Base-by-base conservation (phyloP, 1,140 invertebrate species). In the Littorina saxatilis region DNA sequence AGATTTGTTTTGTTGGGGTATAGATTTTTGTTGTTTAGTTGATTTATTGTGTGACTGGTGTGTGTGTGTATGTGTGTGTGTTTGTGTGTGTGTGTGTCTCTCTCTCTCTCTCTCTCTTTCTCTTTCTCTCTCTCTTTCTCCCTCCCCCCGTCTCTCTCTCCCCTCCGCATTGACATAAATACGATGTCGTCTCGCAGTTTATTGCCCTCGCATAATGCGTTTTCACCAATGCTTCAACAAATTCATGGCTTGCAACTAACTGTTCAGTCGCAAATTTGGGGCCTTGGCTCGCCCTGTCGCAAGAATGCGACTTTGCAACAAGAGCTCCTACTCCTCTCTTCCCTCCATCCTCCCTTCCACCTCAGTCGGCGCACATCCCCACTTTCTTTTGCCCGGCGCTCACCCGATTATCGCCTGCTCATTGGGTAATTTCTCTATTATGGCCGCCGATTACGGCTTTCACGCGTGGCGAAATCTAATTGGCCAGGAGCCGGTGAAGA, bases 341-440 rank as follows among this genome's bases (percentile, higher is more conserved):
- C n/a, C 61, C 11, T 0, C 15, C 3, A 66, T 20, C 61, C n/a
- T n/a, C 3, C n/a, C 13, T n/a, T 68, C 29, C 37, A n/a, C 35
- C 66, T 68, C 15, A 20, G 17, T 68, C 15, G 20, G 29, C 29
- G n/a, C 29, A 20, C 37, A 17, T 68, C 66, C 37, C 15, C 35
- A 0, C 2, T 2, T 3, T 32, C 35, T 37, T 29, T 29, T 61
- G 9, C 23, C 58, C 58, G n/a, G n/a, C 43, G 43, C 5, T 47
- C 9, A 61, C 20, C 7, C 20, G 58, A 61, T 61, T 23, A 29
- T 29, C 7, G 58, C 7, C 5, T 23, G 20, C 27, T 61, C 58
- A 61, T 61, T 61, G 58, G 58, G 58, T 61, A 61, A 61, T 61
- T 61, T 61, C 58, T 61, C 58, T 61, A 61, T 61, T 61, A 61